Evolutionary conservation across 2,797 vertebrate species (phyloP), one percentile per base, ranked within the genome.

Genomic region (Pogoniulus pusillus): DNA sequence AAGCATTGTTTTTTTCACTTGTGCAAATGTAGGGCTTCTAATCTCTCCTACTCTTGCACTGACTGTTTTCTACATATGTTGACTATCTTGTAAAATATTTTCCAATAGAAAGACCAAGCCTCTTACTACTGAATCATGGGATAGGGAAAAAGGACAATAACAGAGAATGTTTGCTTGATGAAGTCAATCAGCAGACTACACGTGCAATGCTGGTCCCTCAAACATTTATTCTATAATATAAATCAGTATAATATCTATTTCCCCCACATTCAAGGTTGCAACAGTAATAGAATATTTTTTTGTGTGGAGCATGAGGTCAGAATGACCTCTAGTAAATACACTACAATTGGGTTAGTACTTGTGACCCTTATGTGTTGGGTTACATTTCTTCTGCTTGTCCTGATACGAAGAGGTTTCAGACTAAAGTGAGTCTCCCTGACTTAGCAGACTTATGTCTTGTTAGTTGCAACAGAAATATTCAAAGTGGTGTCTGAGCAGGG

Each of bases 221-320:
- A 76, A 83, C 60, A 90, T 55, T 90, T 89, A 2, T 68, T 71
- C n/a, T 34, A 30, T 78, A 73, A 89, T 64, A 89, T 71, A 89
- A 89, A 94, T 82, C 54, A 93, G 80, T 66, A 53, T 23, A 86
- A 90, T 73, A 73, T 77, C 55, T 77, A 73, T 68, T 90, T 89
- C n/a, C 39, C 39, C 32, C 68, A 59, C 5, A 17, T 26, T 60
- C 16, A 43, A 43, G 68, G 77, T 51, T 76, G 27, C 53, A 88
- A 88, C n/a, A 84, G 79, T 73, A 94, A 91, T 37, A 88, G 5
- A 90, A 81, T 26, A 81, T 53, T 79, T 66, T 81, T 73, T 49
- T 49, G 23, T 62, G 59, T 83, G 59, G 93, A 69, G 41, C 53
- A 72, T 55, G 74, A 85, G 39, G 55, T 79, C 80, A 86, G 70